Percentiles rank a stretch among this genome's conserved stretches.
These are phyloP conservation scores for Pavo muticus DNA, from an alignment of 2,113 vertebrate genomes.

Conservation along the genomic window DNA sequence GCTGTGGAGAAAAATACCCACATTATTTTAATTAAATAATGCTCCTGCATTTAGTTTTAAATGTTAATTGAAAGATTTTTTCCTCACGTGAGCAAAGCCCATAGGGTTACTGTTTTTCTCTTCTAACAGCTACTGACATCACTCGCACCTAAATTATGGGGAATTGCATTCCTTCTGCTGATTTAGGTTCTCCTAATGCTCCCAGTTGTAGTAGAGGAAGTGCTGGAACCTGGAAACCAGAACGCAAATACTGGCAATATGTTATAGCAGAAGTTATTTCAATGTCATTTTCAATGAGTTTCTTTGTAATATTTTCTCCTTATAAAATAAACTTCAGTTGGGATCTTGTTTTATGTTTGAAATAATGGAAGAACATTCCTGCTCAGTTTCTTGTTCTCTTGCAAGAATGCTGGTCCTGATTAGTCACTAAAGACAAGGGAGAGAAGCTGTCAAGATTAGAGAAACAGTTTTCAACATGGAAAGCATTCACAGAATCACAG, in stretches of 20 bases:
- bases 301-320: background rate
- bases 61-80: constrained; percentile 33
- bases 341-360: background rate
- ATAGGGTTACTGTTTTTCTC: background rate
- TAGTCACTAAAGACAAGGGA: background rate
- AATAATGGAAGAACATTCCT: background rate
- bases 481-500: background rate
- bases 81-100: background rate
- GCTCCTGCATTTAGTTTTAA: constrained; percentile 39
- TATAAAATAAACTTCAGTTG: background rate
- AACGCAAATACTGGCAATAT: background rate
- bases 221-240: background rate
- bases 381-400: background rate
- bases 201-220: background rate
- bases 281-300: background rate
- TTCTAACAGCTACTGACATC: background rate
- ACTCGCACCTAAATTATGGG: background rate
- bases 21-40: constrained; percentile 42
- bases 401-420: too few species aligned
- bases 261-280: background rate
- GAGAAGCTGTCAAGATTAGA: background rate
- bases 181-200: background rate
- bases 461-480: background rate
- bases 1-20: background rate
- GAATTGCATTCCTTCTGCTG: background rate